Conservation (phyloP, 2,797 vertebrate species). For the Microchirus variegatus region DNA sequence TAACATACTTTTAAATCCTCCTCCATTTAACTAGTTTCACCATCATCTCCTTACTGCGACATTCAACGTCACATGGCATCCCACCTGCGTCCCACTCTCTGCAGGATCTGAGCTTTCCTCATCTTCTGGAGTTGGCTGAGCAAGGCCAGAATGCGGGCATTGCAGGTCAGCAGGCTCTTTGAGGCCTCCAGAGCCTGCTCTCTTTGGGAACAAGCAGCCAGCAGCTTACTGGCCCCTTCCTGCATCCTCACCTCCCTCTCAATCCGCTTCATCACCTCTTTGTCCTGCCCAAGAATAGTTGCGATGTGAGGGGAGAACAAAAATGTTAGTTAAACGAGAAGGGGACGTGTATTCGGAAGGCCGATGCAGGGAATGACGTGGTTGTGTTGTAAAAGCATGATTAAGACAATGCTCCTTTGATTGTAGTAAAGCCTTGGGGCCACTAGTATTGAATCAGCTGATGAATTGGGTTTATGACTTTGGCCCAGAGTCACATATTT, state of each 20-base stretch:
- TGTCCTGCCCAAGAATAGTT: constrained; percentile 73
- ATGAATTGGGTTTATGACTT: too few relatives aligned
- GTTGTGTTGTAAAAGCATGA: too few relatives aligned
- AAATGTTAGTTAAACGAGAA: not conserved
- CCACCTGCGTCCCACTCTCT: constrained; percentile 79
- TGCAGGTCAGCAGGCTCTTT: constrained; percentile 87
- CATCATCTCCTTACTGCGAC: not conserved
- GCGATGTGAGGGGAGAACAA: too few relatives aligned
- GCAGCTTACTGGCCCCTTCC: constrained; percentile 87
- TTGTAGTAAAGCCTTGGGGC: too few relatives aligned
- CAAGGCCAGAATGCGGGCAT: constrained; percentile 85
- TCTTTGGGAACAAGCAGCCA: constrained; percentile 87
- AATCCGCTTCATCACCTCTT: constrained; percentile 85
- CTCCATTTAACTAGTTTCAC: not conserved
- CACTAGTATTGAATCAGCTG: too few relatives aligned
- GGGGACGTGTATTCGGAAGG: too few relatives aligned
- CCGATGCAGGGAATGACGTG: too few relatives aligned
- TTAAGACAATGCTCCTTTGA: too few relatives aligned
- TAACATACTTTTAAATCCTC: too few relatives aligned
- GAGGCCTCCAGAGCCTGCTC: constrained; percentile 89
- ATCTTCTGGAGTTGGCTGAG: constrained; percentile 87
- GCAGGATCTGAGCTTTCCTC: constrained; percentile 85
- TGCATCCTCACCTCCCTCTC: constrained; percentile 90
- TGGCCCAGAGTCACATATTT: too few relatives aligned
- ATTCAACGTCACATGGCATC: constrained; percentile 19